A percentile compares a stretch with the other conserved stretches of the same genome.
Conservation (phyloP, 2,113 vertebrate genomes). For the Emydocephalus ijimae region DNA sequence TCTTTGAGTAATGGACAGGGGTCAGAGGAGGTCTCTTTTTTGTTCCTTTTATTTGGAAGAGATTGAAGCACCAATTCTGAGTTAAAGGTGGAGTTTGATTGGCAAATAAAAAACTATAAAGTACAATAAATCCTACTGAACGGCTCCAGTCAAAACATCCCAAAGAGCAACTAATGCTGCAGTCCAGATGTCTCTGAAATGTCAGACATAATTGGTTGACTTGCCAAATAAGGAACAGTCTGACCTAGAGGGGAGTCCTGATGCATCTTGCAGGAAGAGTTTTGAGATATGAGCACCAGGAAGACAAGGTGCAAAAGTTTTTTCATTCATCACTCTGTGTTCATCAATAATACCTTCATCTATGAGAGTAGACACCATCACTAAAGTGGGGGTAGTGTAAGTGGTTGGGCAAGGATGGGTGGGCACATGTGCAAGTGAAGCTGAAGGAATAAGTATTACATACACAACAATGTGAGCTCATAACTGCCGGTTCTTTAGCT, state of each 20-base stretch:
- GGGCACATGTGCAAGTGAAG: background rate
- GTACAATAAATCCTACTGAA: conserved; percentile 73
- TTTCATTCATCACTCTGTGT: background rate
- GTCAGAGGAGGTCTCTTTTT: conserved; percentile 38
- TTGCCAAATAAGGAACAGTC: conserved; percentile 51
- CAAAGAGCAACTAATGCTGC: conserved; percentile 62
- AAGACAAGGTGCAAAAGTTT: background rate
- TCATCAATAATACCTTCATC: background rate
- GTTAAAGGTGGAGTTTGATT: conserved; percentile 72
- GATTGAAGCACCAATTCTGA: conserved; percentile 64
- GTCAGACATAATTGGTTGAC: conserved; percentile 65
- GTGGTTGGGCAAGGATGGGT: background rate
- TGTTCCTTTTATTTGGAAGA: conserved; percentile 56
- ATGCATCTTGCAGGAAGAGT: conserved; percentile 34
- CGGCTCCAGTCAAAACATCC: conserved; percentile 76
- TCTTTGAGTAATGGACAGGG: conserved; percentile 30
- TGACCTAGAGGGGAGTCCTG: conserved; percentile 53
- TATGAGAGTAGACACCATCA: background rate
- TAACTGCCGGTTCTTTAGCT: background rate
- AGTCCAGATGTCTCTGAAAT: conserved; percentile 71
- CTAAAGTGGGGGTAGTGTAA: background rate
- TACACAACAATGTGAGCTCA: background rate
- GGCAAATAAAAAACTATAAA: conserved; percentile 76
- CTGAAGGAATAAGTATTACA: background rate
- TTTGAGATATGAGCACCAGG: conserved; percentile 18